Evolutionary conservation across 1,140 invertebrate species (phyloP), one percentile per base, ranked within the genome.

Genomic region (Lysiphlebus fabarum): DNA sequence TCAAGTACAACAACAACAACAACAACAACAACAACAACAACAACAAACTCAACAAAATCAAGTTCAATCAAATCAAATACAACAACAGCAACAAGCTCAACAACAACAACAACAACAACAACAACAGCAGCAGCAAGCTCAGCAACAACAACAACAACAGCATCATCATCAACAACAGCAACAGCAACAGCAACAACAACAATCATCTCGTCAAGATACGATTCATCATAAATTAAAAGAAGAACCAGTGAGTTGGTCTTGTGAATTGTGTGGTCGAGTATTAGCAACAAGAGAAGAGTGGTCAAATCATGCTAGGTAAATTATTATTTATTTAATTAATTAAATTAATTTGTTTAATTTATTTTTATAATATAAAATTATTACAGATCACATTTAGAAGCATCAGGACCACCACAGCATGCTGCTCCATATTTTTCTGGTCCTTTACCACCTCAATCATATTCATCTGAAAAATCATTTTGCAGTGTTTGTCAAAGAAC

Each of bases 261-360:
- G 87, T 65, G 87, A 90, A 72, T 74, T 89, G 5, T 90, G 88
- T 64, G 87, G 87, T 0, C 74, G 86, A 64, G 82, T 86, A 65
- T 82, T 89, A 62, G 82, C 84, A 3, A 86, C 82, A 3, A 80
- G 87, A 65, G 88, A 90, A 63, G 88, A 90, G 68, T 90, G 87
- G 87, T 86, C 83, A 50, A 83, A 86, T 33, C 88, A 90, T 67
- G 86, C 87, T 53, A 75, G 86, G 86, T 72, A 71, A 68, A 50
- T 62, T 58, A 26, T 58, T 10, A 34, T 59, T 56, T 54, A 57
- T 60, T 44, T 59, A n/a, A n/a, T n/a, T n/a, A n/a, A n/a, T n/a
- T 40, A 40, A 40, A 40, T 6, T 7, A 3, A 44, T 44, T 44
- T 47, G 11, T 34, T 40, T 9, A 36, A 44, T 10, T 40, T 10